Conservation (phyloP, 2,888 invertebrate genomes). For the Argyra leucocephala region DNA sequence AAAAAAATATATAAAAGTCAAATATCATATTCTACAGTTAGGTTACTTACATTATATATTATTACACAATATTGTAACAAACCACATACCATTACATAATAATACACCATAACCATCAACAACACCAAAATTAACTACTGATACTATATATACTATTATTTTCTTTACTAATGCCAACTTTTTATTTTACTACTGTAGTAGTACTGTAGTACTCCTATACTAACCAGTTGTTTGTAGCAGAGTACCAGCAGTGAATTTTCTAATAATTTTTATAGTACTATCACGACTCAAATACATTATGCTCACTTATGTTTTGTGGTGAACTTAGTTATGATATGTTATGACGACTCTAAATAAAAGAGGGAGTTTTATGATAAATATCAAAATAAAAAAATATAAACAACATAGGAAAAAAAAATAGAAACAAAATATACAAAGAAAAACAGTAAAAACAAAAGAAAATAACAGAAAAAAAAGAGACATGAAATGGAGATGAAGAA, state of each 20-base stretch:
- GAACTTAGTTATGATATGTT: not conserved
- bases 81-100: too few relatives aligned
- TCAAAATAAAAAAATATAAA: not conserved
- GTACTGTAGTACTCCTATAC: too few relatives aligned
- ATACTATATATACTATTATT: too few relatives aligned
- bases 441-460: too few relatives aligned
- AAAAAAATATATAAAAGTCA: too few relatives aligned
- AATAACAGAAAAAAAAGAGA: too few relatives aligned
- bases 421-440: too few relatives aligned
- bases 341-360: not conserved
- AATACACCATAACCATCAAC: not conserved
- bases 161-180: too few relatives aligned
- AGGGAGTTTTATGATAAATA: not conserved
- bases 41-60: too few relatives aligned
- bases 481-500: too few relatives aligned
- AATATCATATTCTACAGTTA: too few relatives aligned
- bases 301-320: not conserved
- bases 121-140: not conserved
- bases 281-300: not conserved
- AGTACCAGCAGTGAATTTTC: not conserved
- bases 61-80: too few relatives aligned
- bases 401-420: not conserved
- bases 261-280: conserved; percentile 4
- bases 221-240: not conserved
- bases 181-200: not conserved